These are phyloP conservation scores for Drosophila grimshawi DNA, from an alignment of 1,140 invertebrate genomes.

Conservation along the genomic window DNA sequence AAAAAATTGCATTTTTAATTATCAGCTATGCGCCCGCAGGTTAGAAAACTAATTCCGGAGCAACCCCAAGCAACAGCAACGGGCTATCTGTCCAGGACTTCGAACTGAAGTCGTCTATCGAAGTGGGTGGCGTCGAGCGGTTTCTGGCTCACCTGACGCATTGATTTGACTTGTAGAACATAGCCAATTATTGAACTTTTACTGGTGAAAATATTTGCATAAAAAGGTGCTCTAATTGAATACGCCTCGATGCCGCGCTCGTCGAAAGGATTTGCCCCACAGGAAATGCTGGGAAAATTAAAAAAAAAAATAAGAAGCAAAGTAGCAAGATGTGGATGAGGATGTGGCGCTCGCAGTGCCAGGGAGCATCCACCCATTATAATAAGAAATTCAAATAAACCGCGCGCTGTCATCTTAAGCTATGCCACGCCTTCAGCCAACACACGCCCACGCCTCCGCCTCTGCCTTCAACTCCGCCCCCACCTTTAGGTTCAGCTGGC, in stretches of 20 bases:
- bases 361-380: slow-evolving; percentile 38
- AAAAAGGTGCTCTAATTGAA: slow-evolving; percentile 81
- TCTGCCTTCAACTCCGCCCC: background rate
- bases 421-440: slow-evolving; percentile 70
- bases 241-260: slow-evolving; percentile 41
- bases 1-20: slow-evolving; percentile 83
- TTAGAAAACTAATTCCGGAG: slow-evolving; percentile 79
- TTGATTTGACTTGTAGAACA: slow-evolving; percentile 80
- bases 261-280: slow-evolving; percentile 67
- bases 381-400: slow-evolving; percentile 84
- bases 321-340: background rate
- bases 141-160: slow-evolving; percentile 62
- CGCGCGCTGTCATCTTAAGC: slow-evolving; percentile 82
- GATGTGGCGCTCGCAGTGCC: background rate
- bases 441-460: slow-evolving; percentile 51
- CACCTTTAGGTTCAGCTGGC: slow-evolving; percentile 28
- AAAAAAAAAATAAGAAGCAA: slow-evolving; percentile 40
- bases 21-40: slow-evolving; percentile 73
- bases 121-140: slow-evolving; percentile 9
- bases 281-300: slow-evolving; percentile 52
- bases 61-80: slow-evolving; percentile 45
- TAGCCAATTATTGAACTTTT: slow-evolving; percentile 75
- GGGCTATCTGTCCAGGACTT: too few species aligned
- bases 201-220: slow-evolving; percentile 64
- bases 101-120: background rate